These are phyloP conservation scores for Girardinus metallicus DNA, from an alignment of 2,797 vertebrate genomes.

Conservation along the genomic window DNA sequence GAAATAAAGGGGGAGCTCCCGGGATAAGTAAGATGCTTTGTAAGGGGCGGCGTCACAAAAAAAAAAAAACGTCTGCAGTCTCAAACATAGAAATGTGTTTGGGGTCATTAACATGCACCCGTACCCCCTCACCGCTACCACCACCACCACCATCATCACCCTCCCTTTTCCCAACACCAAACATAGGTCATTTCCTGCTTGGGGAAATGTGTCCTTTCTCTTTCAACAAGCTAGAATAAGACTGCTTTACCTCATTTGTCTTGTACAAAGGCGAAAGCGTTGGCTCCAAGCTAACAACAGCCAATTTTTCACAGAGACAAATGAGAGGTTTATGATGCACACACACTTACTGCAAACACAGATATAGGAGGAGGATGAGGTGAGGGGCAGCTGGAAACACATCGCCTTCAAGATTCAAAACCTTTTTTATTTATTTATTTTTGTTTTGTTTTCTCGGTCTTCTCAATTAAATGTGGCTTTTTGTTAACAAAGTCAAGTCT, in stretches of 20 bases:
- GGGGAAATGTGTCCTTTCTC: conserved; percentile 56
- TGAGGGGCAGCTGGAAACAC: neutral
- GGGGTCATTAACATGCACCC: conserved; percentile 19
- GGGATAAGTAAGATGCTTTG: conserved; percentile 47
- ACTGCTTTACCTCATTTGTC: conserved; percentile 68
- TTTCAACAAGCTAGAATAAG: conserved; percentile 70
- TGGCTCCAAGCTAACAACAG: conserved; percentile 19
- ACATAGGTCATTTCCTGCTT: conserved; percentile 69
- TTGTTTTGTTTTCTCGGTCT: neutral
- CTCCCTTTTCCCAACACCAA: conserved; percentile 22
- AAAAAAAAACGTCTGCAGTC: neutral
- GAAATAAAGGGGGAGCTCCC: conserved; percentile 62
- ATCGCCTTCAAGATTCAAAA: neutral
- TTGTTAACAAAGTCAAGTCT: neutral
- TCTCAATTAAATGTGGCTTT: neutral
- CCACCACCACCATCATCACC: no score
- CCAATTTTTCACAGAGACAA: conserved; percentile 3
- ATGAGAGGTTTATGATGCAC: neutral
- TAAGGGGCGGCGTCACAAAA: conserved; percentile 25
- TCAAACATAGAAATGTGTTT: conserved; percentile 13
- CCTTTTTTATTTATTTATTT: neutral
- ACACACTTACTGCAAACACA: neutral
- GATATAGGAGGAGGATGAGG: neutral
- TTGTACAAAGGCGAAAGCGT: conserved; percentile 51
- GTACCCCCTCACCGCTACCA: conserved; percentile 31